Percentiles rank a stretch among this genome's conserved stretches.
phyloP scores from a whole-genome alignment of 2,888 invertebrate genomes.

The Cataglyphis livida region DNA sequence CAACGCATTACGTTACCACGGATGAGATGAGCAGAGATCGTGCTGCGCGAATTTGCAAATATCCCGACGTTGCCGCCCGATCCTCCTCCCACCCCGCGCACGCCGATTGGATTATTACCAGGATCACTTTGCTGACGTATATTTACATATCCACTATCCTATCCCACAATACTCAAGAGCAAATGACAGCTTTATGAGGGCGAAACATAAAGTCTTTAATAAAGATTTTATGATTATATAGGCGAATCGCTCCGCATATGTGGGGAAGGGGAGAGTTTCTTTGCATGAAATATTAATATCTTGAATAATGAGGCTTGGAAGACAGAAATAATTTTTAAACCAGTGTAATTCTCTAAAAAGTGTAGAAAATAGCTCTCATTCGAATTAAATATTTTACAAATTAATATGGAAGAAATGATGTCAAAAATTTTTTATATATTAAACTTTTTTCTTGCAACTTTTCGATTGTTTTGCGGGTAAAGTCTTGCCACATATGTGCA shows the following conservation, averaged over 20 bases:
- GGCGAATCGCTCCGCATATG: neutral
- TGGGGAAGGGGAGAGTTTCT: neutral
- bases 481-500: neutral
- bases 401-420: neutral
- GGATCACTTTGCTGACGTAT: slow-evolving; percentile 17
- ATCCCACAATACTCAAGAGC: neutral
- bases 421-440: neutral
- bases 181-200: neutral
- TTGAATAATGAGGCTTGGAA: neutral
- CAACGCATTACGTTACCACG: slow-evolving; percentile 38
- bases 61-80: slow-evolving; percentile 15
- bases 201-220: neutral
- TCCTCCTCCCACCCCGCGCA: neutral
- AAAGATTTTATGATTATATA: too few relatives aligned
- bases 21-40: slow-evolving; percentile 28
- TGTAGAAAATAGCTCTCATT: neutral
- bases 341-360: neutral
- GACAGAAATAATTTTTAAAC: neutral
- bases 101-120: slow-evolving; percentile 32
- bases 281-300: neutral
- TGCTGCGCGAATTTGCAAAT: slow-evolving; percentile 39
- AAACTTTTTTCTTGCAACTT: neutral
- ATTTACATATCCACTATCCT: slow-evolving; percentile 26
- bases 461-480: neutral
- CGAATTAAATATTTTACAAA: neutral